Percentiles rank a stretch among this genome's conserved stretches.
Conservation (phyloP, 2,888 invertebrate species). For the Sphaerophoria taeniata region DNA sequence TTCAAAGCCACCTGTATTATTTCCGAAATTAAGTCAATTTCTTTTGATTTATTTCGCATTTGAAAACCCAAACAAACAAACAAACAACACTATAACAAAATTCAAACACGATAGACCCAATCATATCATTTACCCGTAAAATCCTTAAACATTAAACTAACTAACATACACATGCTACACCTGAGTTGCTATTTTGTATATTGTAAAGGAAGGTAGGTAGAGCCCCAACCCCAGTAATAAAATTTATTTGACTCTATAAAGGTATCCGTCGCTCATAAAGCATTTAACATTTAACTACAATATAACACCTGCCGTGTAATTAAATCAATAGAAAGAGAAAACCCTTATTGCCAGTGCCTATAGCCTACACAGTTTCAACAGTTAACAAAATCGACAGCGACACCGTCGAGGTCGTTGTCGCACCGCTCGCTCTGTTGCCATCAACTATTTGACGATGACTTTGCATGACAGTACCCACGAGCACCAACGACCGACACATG, state of each 20-base stretch:
- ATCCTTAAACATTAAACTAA: slow-evolving; percentile 1
- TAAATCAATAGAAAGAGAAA: slow-evolving; percentile 76
- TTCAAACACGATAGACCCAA: slow-evolving; percentile 43
- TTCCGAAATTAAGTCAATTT: slow-evolving; percentile 66
- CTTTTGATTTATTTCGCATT: slow-evolving; percentile 67
- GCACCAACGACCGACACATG: not conserved
- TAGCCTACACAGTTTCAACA: slow-evolving; percentile 52
- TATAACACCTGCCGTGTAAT: slow-evolving; percentile 78
- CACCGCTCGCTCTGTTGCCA: not conserved
- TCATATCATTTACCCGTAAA: slow-evolving; percentile 9
- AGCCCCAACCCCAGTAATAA: slow-evolving; percentile 16
- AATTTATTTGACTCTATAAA: slow-evolving; percentile 9
- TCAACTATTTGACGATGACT: not conserved
- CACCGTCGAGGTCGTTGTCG: not conserved
- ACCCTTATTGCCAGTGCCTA: slow-evolving; percentile 45
- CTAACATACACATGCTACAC: not conserved
- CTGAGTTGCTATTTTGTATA: not conserved
- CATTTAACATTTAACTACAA: slow-evolving; percentile 72
- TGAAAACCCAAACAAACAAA: slow-evolving; percentile 1
- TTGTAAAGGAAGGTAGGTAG: not conserved
- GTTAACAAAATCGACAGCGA: slow-evolving; percentile 66
- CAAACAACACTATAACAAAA: slow-evolving; percentile 57
- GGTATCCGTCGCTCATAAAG: slow-evolving; percentile 48
- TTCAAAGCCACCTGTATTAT: slow-evolving; percentile 58
- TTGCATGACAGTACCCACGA: slow-evolving; percentile 23